Conservation (phyloP, 2,797 vertebrate genomes). For the Carcharodon carcharias region DNA sequence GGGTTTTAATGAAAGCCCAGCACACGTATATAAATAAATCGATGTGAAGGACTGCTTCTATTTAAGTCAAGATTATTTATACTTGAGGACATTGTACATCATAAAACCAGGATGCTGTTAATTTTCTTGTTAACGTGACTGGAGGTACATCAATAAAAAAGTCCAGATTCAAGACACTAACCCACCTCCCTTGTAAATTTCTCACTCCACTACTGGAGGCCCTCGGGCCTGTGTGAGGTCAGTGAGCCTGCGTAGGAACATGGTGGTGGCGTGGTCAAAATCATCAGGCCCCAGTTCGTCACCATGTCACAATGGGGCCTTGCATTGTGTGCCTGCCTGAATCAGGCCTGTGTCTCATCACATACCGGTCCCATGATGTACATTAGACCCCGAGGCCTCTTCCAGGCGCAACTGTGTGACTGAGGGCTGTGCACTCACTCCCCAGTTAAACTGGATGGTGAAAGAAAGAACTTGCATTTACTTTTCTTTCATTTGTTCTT, state of each 20-base stretch:
- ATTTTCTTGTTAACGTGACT: neutral
- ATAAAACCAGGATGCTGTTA: neutral
- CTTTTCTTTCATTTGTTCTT: no score
- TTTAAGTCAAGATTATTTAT: slow-evolving; percentile 11
- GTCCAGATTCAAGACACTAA: no score
- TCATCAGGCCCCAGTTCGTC: neutral
- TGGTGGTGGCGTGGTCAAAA: neutral
- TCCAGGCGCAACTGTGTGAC: no score
- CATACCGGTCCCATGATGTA: no score
- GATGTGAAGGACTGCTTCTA: neutral
- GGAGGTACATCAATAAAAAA: neutral
- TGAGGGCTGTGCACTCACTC: no score
- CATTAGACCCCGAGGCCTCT: no score
- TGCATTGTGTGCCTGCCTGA: neutral
- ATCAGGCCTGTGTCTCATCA: no score
- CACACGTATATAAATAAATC: neutral
- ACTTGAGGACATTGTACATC: neutral
- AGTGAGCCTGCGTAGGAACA: neutral
- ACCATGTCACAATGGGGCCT: no score
- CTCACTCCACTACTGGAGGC: neutral
- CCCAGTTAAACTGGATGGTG: no score
- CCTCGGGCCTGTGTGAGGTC: neutral
- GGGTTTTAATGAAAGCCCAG: neutral
- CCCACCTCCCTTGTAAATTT: neutral
- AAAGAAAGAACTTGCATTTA: no score